Conservation (phyloP, 37 sponge, comb jelly and placozoan genomes). For the Oscarella lobularis region DNA sequence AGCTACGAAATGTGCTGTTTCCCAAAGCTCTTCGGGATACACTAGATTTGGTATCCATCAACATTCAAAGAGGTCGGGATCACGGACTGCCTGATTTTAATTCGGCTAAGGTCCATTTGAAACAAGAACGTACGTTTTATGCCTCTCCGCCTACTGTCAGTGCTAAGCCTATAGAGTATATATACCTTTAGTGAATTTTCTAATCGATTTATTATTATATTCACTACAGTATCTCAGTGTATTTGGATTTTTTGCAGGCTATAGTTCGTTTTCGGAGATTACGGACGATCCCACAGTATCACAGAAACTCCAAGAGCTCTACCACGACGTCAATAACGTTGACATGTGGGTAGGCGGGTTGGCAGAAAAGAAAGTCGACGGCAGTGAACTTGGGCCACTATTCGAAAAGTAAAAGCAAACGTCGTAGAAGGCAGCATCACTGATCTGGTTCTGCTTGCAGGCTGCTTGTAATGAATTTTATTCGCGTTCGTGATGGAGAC, state of each 20-base stretch:
- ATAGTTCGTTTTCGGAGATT: background rate
- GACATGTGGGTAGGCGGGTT: constrained; percentile 6
- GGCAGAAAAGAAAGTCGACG: background rate
- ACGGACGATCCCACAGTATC: background rate
- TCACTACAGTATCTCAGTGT: too few relatives aligned
- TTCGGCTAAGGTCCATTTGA: too few relatives aligned
- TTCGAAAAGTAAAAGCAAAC: background rate
- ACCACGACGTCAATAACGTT: background rate
- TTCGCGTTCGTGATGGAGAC: constrained; percentile 43
- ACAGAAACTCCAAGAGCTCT: background rate
- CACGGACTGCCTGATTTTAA: constrained; percentile 75
- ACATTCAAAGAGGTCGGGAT: constrained; percentile 82
- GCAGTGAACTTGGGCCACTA: background rate
- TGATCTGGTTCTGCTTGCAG: too few relatives aligned
- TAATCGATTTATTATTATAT: too few relatives aligned
- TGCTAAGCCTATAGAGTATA: too few relatives aligned
- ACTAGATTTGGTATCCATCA: constrained; percentile 59
- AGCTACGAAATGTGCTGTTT: background rate
- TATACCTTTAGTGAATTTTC: too few relatives aligned
- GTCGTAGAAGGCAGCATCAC: too few relatives aligned
- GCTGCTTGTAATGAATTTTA: constrained; percentile 43
- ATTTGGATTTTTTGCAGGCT: too few relatives aligned
- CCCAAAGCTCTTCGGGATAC: constrained; percentile 12
- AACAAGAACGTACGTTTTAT: too few relatives aligned
- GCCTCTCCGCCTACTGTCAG: too few relatives aligned